Conservation (phyloP, 2,797 vertebrate species). For the Gila robusta region DNA sequence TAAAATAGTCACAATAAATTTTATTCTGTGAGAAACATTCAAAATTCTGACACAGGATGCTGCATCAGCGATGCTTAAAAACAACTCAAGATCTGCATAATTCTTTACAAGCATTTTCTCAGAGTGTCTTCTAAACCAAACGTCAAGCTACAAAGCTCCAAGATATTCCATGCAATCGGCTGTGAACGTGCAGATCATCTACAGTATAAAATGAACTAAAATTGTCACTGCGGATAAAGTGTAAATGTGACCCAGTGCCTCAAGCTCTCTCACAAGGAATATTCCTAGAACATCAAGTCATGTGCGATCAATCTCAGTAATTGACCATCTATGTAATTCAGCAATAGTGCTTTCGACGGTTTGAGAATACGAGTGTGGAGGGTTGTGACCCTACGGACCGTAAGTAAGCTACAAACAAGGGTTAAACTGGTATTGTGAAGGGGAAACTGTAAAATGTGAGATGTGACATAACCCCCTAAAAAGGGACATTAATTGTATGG, state of each 20-base stretch:
- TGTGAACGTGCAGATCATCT: not conserved
- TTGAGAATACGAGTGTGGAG: not conserved
- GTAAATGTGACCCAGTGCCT: conserved; percentile 7
- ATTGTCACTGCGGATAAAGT: conserved; percentile 12
- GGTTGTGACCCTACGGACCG: not conserved
- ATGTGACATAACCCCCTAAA: not conserved
- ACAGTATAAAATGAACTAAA: not conserved
- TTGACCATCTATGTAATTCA: not conserved
- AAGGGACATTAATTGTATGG: not conserved
- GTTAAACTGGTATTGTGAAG: not conserved
- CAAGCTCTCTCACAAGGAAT: not conserved
- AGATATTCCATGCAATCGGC: not conserved
- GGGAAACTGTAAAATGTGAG: not conserved
- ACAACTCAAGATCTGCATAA: conserved; percentile 17
- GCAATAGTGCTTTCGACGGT: not conserved
- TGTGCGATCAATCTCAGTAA: not conserved
- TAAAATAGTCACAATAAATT: conserved; percentile 7
- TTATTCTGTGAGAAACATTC: not conserved
- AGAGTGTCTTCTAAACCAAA: not conserved
- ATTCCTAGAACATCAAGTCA: not conserved
- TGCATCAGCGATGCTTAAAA: conserved; percentile 24
- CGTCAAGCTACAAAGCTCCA: not conserved
- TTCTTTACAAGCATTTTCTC: not conserved
- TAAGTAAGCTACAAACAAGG: not conserved
- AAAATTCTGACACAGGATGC: conserved; percentile 11